These are phyloP conservation scores for Channallabes apus DNA, from an alignment of 2,797 vertebrate genomes.

Conservation along the genomic window DNA sequence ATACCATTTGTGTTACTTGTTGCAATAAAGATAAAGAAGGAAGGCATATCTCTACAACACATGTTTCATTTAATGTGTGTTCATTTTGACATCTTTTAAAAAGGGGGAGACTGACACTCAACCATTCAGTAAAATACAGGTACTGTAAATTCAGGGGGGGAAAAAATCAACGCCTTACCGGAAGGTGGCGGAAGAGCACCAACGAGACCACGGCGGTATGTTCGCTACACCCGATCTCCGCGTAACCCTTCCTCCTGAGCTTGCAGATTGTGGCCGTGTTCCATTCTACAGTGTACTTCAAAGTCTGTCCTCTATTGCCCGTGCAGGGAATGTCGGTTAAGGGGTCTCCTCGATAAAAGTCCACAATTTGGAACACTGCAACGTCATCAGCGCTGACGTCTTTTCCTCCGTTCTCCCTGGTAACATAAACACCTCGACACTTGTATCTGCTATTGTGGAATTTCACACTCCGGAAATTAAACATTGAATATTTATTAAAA, in stretches of 20 bases:
- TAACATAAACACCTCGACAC: too few species aligned
- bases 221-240: neutral
- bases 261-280: neutral
- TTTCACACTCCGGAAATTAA: too few species aligned
- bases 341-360: too few species aligned
- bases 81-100: neutral
- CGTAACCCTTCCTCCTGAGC: neutral
- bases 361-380: too few species aligned
- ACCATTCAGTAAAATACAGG: neutral
- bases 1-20: neutral
- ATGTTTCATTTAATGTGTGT: neutral
- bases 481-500: too few species aligned
- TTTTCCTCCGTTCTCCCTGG: too few species aligned
- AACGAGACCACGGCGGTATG: neutral
- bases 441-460: too few species aligned
- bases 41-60: neutral
- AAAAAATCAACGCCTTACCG: neutral
- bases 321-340: too few species aligned
- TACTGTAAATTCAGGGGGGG: too few species aligned
- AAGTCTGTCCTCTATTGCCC: too few species aligned
- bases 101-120: neutral
- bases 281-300: too few species aligned
- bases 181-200: neutral
- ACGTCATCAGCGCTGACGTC: too few species aligned
- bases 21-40: neutral